Percentiles rank a stretch among this genome's conserved stretches.
phyloP scores from a whole-genome alignment of 1,140 invertebrate species.

The Ladona fulva region DNA sequence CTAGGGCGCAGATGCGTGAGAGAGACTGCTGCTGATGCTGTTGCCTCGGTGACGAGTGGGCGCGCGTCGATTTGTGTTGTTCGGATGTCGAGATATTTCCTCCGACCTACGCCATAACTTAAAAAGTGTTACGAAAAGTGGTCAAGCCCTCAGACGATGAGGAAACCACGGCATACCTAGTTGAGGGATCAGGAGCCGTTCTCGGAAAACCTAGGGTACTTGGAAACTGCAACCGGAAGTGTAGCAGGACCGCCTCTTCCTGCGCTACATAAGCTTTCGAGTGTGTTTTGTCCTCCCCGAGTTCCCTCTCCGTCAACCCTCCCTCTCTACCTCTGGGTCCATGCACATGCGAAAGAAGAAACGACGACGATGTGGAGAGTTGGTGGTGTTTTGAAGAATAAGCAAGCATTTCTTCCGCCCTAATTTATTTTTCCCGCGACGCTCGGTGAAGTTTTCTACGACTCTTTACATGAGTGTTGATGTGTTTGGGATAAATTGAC shows the following conservation, averaged over 20 bases:
- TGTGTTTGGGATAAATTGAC: too few relatives aligned
- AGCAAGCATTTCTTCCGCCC: neutral
- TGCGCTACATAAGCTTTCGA: neutral
- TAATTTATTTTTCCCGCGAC: neutral
- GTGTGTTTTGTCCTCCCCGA: neutral
- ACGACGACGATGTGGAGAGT: neutral
- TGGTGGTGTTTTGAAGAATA: neutral
- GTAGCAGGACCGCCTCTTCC: neutral
- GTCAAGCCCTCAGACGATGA: neutral
- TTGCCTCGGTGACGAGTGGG: neutral
- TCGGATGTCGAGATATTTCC: neutral
- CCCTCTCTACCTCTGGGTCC: neutral
- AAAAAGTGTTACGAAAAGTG: neutral
- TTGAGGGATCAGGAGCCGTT: neutral
- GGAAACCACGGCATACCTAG: neutral
- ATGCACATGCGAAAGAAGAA: neutral
- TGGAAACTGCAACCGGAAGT: neutral
- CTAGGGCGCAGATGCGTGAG: neutral
- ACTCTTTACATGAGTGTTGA: too few relatives aligned
- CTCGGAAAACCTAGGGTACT: neutral
- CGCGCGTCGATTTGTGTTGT: neutral
- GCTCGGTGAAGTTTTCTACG: too few relatives aligned
- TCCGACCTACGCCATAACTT: neutral
- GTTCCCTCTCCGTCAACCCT: neutral
- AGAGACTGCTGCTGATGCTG: neutral